These are phyloP conservation scores for Diploptera punctata DNA, from an alignment of 2,888 invertebrate species.

Conservation along the genomic window DNA sequence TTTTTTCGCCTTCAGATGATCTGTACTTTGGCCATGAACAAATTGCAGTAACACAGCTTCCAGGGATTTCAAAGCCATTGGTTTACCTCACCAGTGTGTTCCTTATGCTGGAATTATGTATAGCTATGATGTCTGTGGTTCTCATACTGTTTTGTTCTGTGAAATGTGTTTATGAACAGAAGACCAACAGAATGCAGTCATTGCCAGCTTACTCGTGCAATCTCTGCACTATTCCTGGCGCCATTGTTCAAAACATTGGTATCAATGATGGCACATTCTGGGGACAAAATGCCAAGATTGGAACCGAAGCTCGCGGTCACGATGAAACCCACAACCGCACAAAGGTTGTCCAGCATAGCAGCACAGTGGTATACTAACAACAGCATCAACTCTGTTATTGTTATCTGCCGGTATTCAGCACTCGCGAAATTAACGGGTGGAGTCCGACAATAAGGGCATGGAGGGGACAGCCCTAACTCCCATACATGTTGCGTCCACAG, in stretches of 20 bases:
- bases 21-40: too few relatives aligned
- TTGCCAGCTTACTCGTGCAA: slow-evolving; percentile 3
- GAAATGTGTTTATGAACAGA: too few relatives aligned
- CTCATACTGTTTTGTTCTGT: too few relatives aligned
- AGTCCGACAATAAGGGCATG: not conserved
- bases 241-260: slow-evolving; percentile 52
- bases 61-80: too few relatives aligned
- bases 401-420: slow-evolving; percentile 16
- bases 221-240: slow-evolving; percentile 48
- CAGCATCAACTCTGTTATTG: slow-evolving; percentile 39
- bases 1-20: too few relatives aligned
- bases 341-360: not conserved
- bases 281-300: slow-evolving; percentile 38
- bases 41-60: too few relatives aligned
- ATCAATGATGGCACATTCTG: slow-evolving; percentile 50
- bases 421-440: not conserved
- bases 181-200: not conserved
- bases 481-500: not conserved
- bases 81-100: too few relatives aligned
- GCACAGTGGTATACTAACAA: slow-evolving; percentile 21
- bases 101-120: too few relatives aligned
- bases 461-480: not conserved
- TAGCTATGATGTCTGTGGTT: too few relatives aligned
- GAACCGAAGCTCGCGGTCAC: not conserved
- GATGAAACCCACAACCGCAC: slow-evolving; percentile 14